Evolutionary conservation across 2,113 vertebrate species (phyloP).

Genomic region (Chinchilla lanigera): DNA sequence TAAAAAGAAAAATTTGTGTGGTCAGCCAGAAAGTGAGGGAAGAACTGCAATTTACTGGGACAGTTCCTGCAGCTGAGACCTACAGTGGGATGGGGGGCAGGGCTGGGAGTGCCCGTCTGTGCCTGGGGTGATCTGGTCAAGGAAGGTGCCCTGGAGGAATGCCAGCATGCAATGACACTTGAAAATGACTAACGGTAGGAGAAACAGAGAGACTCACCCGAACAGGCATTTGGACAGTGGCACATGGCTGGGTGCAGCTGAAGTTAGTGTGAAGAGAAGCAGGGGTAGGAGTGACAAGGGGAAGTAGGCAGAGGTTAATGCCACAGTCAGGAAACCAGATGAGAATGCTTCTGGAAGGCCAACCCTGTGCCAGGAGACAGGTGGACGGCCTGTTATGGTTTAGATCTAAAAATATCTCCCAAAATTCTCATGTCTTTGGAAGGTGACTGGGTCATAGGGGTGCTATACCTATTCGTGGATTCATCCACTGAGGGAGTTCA

Average conservation of each 20-base stretch:
- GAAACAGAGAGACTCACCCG: not conserved
- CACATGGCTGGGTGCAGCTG: rapidly evolving
- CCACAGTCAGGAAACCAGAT: rapidly evolving
- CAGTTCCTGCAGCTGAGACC: not conserved
- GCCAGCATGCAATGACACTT: not conserved
- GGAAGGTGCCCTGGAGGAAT: not conserved
- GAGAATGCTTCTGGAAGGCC: rapidly evolving
- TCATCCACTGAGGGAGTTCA: not conserved
- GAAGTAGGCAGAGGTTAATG: too few relatives aligned
- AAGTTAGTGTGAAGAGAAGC: rapidly evolving
- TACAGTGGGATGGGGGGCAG: rapidly evolving
- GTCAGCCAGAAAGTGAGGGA: not conserved
- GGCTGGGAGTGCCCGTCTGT: not conserved
- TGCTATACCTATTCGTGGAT: not conserved
- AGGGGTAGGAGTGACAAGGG: rapidly evolving
- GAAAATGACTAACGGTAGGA: not conserved
- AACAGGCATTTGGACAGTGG: rapidly evolving
- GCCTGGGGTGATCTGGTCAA: not conserved
- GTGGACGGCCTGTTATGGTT: not conserved
- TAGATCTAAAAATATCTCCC: not conserved
- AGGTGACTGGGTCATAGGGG: not conserved
- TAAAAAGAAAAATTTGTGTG: not conserved
- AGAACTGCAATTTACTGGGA: too few relatives aligned
- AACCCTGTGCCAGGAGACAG: rapidly evolving
- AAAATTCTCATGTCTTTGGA: not conserved